Evolutionary conservation across 2,888 invertebrate species (phyloP).

Genomic region (Oxystoma pomonae): DNA sequence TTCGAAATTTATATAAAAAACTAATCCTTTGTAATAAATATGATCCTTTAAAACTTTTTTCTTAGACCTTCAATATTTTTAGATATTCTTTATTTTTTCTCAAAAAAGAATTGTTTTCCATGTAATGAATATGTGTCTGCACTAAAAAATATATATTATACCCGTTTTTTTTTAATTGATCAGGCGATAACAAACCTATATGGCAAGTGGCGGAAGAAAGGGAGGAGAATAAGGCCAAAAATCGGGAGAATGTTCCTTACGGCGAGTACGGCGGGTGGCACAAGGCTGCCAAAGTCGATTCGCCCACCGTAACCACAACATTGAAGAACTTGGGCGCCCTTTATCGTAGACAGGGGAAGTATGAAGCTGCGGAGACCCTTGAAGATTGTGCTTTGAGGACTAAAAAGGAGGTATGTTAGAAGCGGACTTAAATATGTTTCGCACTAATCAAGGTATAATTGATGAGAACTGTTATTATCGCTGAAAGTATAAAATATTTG

Average conservation of each 20-base stretch:
- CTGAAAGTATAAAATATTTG: too few relatives aligned
- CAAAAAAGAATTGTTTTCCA: too few relatives aligned
- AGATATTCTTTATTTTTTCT: too few relatives aligned
- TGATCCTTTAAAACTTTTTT: too few relatives aligned
- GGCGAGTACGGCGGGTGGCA: slow-evolving; percentile 96
- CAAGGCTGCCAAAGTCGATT: slow-evolving; percentile 96
- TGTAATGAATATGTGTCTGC: too few relatives aligned
- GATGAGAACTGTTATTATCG: too few relatives aligned
- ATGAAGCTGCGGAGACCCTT: slow-evolving; percentile 97
- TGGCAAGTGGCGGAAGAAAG: slow-evolving; percentile 99
- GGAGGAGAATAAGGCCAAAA: slow-evolving; percentile 89
- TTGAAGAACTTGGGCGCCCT: slow-evolving; percentile 97
- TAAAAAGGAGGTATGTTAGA: slow-evolving; percentile 77
- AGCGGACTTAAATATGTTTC: not conserved
- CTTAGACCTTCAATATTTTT: too few relatives aligned
- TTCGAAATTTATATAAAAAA: too few relatives aligned
- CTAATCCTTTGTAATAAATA: too few relatives aligned
- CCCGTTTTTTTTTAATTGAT: too few relatives aligned
- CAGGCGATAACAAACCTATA: slow-evolving; percentile 90
- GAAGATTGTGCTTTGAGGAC: slow-evolving; percentile 97
- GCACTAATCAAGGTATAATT: not conserved
- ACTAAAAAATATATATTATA: too few relatives aligned
- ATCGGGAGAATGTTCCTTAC: slow-evolving; percentile 85
- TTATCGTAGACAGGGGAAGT: slow-evolving; percentile 97
- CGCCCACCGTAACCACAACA: slow-evolving; percentile 95